A percentile compares a stretch with the other conserved stretches of the same genome.
Conservation (phyloP, 2,797 vertebrate species). For the Hydrophis major region DNA sequence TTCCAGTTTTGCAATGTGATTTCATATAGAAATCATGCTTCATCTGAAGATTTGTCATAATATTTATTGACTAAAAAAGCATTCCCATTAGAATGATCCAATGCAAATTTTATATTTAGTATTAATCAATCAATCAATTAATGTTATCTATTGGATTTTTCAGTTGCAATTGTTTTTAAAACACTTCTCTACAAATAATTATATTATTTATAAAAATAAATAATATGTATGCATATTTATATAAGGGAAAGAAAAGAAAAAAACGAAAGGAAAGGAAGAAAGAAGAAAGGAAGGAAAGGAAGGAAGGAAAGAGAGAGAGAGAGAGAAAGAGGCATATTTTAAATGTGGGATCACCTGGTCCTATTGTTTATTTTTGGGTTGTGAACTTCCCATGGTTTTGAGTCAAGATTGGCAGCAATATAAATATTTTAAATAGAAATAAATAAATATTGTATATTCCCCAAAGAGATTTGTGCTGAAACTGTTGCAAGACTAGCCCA, state of each 20-base stretch:
- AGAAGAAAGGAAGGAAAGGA: accelerated
- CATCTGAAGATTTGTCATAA: constrained; percentile 3
- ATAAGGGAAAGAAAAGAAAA: background rate
- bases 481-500: background rate
- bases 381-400: background rate
- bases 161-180: background rate
- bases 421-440: background rate
- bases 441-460: background rate
- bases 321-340: background rate
- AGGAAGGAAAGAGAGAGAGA: accelerated
- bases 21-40: background rate
- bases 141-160: background rate
- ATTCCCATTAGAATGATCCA: background rate
- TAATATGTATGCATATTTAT: background rate
- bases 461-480: background rate
- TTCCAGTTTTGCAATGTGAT: background rate
- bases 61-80: background rate
- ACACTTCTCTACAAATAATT: background rate
- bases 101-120: background rate
- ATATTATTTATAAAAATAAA: background rate
- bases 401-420: background rate
- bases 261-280: background rate
- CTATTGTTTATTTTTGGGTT: background rate
- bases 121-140: background rate
- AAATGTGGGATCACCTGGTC: background rate